A percentile compares a stretch with the other conserved stretches of the same genome.
phyloP scores from a whole-genome alignment of 2,888 invertebrate species.

The Hartigia nigra region DNA sequence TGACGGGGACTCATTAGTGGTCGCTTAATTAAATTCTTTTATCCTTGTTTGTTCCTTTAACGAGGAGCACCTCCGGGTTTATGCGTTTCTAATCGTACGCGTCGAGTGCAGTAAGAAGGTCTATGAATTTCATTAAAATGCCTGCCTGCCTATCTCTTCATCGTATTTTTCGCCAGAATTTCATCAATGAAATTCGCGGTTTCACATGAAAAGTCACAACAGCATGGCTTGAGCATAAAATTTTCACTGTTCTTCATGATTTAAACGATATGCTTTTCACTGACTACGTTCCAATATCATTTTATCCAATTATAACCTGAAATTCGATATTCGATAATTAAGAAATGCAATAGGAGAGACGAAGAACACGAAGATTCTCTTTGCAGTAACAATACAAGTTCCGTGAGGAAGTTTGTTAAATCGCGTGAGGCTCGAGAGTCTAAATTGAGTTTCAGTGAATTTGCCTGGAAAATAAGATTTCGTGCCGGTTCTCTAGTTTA shows the following conservation, averaged over 20 bases:
- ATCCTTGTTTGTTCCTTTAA: neutral
- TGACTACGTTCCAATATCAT: neutral
- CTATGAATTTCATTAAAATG: neutral
- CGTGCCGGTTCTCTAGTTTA: neutral
- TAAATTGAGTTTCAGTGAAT: slow-evolving; percentile 21
- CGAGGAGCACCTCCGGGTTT: neutral
- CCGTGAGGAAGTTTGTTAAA: neutral
- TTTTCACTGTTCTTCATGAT: neutral
- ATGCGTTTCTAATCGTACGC: neutral
- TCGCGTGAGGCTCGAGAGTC: neutral
- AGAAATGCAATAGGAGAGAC: neutral
- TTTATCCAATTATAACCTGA: neutral
- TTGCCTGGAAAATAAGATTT: slow-evolving; percentile 18
- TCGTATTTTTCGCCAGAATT: too few species aligned
- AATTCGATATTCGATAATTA: neutral
- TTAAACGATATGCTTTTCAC: neutral
- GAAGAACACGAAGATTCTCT: neutral
- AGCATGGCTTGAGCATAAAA: too few species aligned
- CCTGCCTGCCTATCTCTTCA: neutral
- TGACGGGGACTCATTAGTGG: neutral
- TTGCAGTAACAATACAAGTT: neutral
- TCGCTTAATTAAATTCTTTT: neutral
- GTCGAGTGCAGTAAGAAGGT: neutral
- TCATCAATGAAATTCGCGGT: too few species aligned
- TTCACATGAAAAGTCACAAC: too few species aligned